phyloP scores from a whole-genome alignment of 2,888 invertebrate species.

The Digitonthophagus gazella region DNA sequence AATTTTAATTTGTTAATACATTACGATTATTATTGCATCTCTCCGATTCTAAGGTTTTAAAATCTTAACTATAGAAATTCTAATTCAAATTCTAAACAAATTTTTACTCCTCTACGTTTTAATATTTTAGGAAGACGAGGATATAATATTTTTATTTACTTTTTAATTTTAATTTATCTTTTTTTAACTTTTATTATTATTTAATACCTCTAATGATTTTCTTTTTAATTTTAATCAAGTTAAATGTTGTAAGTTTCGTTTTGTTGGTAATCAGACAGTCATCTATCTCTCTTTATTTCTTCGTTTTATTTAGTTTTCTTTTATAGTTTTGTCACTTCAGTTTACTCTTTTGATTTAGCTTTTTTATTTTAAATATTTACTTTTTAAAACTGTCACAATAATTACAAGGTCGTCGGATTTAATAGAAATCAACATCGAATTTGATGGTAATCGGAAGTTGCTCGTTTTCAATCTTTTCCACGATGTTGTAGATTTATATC shows the following conservation, averaged over 20 bases:
- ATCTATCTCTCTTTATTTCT: conserved; percentile 45
- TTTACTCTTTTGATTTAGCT: conserved; percentile 4
- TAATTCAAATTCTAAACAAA: neutral
- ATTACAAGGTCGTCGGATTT: conserved; percentile 11
- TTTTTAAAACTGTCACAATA: conserved; percentile 28
- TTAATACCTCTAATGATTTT: conserved; percentile 17
- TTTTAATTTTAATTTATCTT: neutral
- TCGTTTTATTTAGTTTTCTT: conserved; percentile 16
- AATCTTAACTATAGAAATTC: no score
- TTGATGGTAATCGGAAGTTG: conserved; percentile 49
- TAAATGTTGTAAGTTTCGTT: conserved; percentile 31
- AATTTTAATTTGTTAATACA: neutral
- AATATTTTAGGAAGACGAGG: conserved; percentile 11
- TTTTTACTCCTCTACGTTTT: conserved; percentile 4
- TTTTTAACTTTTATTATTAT: conserved; percentile 11
- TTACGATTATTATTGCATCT: neutral
- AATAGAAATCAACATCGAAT: conserved; percentile 8
- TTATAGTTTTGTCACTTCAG: conserved; percentile 21
- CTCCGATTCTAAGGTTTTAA: neutral
- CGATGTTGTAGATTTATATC: neutral
- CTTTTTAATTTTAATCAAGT: conserved; percentile 22
- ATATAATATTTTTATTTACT: conserved; percentile 1
- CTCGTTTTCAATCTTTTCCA: conserved; percentile 50
- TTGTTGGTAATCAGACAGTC: conserved; percentile 41
- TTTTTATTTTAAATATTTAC: conserved; percentile 21